phyloP scores from a whole-genome alignment of 2,113 vertebrate species.

The Daboia siamensis region DNA sequence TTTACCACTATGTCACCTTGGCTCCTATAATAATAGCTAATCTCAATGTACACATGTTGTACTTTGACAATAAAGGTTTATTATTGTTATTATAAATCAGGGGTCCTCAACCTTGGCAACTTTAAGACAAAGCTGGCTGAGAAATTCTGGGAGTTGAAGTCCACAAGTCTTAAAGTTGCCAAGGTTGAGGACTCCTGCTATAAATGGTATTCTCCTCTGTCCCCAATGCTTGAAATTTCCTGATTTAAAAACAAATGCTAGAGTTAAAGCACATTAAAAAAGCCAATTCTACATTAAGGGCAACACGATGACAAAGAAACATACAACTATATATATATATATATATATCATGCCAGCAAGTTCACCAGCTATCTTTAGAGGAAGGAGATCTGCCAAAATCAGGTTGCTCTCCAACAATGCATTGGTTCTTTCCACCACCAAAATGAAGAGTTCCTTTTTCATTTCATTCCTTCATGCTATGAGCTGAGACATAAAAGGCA shows the following conservation, averaged over 20 bases:
- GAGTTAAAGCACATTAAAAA: background rate
- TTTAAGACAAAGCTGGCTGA: too few relatives aligned
- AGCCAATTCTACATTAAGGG: background rate
- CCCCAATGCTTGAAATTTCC: background rate
- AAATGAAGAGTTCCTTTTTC: background rate
- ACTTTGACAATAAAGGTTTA: too few relatives aligned
- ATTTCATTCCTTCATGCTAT: background rate
- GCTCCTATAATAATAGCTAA: too few relatives aligned
- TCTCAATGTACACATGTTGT: too few relatives aligned
- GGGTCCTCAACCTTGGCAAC: too few relatives aligned
- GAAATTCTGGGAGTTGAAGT: too few relatives aligned
- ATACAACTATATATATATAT: background rate
- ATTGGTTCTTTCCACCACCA: background rate
- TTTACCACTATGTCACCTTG: background rate
- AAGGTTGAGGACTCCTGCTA: too few relatives aligned
- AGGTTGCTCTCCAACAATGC: background rate
- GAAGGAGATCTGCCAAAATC: constrained; percentile 28
- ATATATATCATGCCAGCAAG: constrained; percentile 16
- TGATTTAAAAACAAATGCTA: background rate
- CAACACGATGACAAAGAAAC: constrained; percentile 21
- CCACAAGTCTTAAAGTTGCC: too few relatives aligned
- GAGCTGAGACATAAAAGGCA: background rate
- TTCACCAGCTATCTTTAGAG: background rate
- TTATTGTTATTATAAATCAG: too few relatives aligned
- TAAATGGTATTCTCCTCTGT: background rate